phyloP scores from a whole-genome alignment of 2,888 invertebrate species.

The Cancer borealis region DNA sequence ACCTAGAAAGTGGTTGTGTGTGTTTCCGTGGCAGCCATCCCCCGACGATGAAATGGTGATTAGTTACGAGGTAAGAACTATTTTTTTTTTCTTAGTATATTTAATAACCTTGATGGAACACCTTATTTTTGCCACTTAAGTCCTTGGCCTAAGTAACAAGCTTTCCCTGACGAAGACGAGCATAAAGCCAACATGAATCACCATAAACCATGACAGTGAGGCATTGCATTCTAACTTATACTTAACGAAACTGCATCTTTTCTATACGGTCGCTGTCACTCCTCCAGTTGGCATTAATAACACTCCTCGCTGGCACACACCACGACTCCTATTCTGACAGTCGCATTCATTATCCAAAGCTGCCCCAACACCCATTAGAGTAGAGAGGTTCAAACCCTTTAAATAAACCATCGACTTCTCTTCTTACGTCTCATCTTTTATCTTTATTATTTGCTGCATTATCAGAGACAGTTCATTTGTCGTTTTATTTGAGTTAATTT shows the following conservation, averaged over 20 bases:
- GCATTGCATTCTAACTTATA: background rate
- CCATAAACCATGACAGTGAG: background rate
- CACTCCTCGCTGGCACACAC: background rate
- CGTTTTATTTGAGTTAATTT: background rate
- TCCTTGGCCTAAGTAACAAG: background rate
- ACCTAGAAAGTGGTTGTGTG: background rate
- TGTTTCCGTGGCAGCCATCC: background rate
- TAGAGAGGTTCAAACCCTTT: background rate
- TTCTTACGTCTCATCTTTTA: background rate
- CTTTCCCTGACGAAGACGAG: background rate
- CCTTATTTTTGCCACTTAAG: background rate
- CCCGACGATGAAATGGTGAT: background rate
- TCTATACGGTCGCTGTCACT: background rate
- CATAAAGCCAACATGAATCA: background rate
- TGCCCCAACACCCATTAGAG: background rate
- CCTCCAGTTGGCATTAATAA: background rate
- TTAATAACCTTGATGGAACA: background rate
- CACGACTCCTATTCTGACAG: background rate
- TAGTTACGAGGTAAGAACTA: background rate
- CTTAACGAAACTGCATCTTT: background rate
- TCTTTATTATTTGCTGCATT: background rate
- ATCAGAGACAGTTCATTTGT: background rate
- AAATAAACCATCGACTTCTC: constrained; percentile 12
- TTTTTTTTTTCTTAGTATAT: background rate
- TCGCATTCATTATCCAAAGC: background rate